These are phyloP conservation scores for Tenualosa thibaudeaui DNA, from an alignment of 2,797 vertebrate genomes.

Conservation along the genomic window DNA sequence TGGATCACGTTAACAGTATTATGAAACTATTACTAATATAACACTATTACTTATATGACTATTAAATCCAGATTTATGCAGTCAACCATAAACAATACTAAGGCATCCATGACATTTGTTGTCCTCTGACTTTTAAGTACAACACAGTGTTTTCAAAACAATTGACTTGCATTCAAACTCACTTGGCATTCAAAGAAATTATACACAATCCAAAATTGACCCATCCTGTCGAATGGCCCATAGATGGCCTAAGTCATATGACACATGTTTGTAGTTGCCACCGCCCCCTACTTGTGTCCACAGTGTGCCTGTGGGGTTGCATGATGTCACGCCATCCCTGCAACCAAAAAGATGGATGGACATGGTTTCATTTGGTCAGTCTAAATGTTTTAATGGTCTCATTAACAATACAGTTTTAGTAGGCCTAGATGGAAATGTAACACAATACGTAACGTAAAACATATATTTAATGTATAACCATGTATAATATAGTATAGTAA, in stretches of 20 bases:
- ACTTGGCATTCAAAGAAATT: neutral
- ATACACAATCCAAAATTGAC: neutral
- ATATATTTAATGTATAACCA: too few species aligned
- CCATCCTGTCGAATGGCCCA: slow-evolving; percentile 25
- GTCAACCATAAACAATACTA: neutral
- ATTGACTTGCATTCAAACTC: neutral
- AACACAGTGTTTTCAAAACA: neutral
- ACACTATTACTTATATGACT: too few species aligned
- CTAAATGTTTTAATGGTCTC: neutral
- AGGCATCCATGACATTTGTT: neutral
- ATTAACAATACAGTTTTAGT: neutral
- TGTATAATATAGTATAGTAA: too few species aligned
- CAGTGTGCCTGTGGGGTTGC: neutral
- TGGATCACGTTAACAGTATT: too few species aligned
- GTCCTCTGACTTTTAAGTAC: neutral
- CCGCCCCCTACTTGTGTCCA: slow-evolving; percentile 18
- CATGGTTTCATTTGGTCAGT: neutral
- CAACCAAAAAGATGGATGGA: neutral
- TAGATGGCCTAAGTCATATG: slow-evolving; percentile 35
- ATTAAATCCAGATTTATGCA: too few species aligned
- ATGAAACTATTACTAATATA: too few species aligned
- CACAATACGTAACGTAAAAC: neutral
- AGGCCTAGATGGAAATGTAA: neutral
- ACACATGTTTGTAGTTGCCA: slow-evolving; percentile 28
- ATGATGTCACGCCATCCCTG: slow-evolving; percentile 27